A percentile compares a stretch with the other conserved stretches of the same genome.
Evolutionary conservation across 1,140 invertebrate genomes (phyloP).

Genomic region (Diploscapter pachys): DNA sequence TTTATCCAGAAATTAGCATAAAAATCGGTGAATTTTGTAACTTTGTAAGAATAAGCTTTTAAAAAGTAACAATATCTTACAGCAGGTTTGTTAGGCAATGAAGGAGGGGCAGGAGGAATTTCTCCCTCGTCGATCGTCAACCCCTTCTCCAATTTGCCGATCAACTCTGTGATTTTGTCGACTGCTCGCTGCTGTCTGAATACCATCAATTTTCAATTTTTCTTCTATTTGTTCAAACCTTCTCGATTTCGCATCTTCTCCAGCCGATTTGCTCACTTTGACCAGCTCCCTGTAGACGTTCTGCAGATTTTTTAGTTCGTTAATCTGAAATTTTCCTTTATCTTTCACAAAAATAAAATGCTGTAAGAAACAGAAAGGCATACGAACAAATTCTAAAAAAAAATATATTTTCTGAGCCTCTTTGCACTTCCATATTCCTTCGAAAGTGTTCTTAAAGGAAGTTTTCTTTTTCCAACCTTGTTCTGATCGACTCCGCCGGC

Average conservation of each 20-base stretch:
- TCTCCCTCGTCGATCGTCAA: slow-evolving; percentile 28
- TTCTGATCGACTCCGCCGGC: not conserved
- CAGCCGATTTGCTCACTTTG: not conserved
- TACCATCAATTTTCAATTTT: not conserved
- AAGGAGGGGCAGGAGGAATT: slow-evolving; percentile 29
- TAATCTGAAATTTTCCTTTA: not conserved
- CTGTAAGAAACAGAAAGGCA: not conserved
- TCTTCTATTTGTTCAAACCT: not conserved
- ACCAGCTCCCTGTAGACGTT: slow-evolving; percentile 3
- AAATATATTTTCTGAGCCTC: no score
- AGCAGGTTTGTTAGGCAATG: no score
- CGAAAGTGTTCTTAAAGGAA: no score
- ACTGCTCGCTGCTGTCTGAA: slow-evolving; percentile 35
- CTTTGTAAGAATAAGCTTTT: not conserved
- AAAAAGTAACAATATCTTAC: no score
- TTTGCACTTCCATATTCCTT: no score
- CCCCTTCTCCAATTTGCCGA: slow-evolving; percentile 23
- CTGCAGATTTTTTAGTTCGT: not conserved
- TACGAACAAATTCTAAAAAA: slow-evolving; percentile 14
- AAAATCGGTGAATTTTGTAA: no score
- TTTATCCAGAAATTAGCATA: no score
- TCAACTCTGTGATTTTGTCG: slow-evolving; percentile 30
- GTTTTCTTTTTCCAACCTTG: slow-evolving; percentile 9
- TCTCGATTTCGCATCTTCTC: no score
- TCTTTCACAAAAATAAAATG: not conserved